Evolutionary conservation across 2,113 vertebrate species (phyloP), one percentile per base, ranked within the genome.

Genomic region (Chionis minor): DNA sequence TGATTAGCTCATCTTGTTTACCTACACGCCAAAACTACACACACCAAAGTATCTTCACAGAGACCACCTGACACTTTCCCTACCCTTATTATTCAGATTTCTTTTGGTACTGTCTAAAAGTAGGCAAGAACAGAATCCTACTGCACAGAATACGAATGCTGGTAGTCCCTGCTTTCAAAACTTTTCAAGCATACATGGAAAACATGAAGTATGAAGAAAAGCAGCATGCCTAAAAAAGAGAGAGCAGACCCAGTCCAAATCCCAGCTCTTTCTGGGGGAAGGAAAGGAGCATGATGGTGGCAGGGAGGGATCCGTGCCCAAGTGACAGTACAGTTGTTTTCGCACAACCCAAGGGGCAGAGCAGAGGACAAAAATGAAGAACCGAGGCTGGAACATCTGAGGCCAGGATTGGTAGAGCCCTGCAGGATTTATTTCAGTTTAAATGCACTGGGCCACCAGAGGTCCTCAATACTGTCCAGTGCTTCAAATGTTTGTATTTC

Each of bases 1-100:
- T 93, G 94, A 94, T 96, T 89, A 96, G 88, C 61, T 83, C 33
- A 83, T 94, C 85, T 95, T 97, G 92, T 95, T 96, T 97, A 96
- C 94, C 86, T 97, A 95, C 90, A 94, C 92, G 94, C 61, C 91
- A 96, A 92, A 93, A 81, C 4, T 14, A 56, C 26, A 69, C 56
- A 86, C 56, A 94, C 75, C 67, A 21, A 81, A 93, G 40, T 20
- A 42, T 49, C 69, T 91, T 94, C 77, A 86, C 73, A 65, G 88
- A 86, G 88, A 92, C 35, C 70, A 91, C 75, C 62, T 32, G 69
- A 95, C 59, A 59, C 38, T 93, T 84, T 28, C 81, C 61, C 44
- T 63, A 21, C 33, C 44, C 72, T 74, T 44, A 22, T 35, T 72
- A 73, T 27, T 81, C 49, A 75, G 47, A 35, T 51, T 67, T 77